Percentiles rank a stretch among this genome's conserved stretches.
phyloP scores from a whole-genome alignment of 1,140 invertebrate species.

The Drosophila seguyi region DNA sequence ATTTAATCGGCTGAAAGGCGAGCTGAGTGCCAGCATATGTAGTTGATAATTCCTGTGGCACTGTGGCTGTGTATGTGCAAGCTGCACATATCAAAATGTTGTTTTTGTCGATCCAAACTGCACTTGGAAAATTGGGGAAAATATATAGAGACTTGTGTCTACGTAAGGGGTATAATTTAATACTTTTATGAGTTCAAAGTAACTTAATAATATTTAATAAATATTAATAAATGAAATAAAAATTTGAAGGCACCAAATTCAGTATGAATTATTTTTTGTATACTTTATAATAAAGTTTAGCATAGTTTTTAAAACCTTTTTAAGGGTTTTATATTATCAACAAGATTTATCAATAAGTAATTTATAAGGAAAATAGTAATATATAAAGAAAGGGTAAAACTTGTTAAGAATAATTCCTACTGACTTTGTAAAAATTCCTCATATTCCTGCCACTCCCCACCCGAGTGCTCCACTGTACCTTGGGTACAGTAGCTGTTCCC shows the following conservation, averaged over 20 bases:
- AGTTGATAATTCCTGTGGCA: conserved; percentile 9
- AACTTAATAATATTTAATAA: background rate
- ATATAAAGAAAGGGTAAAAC: too few species aligned
- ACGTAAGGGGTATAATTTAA: background rate
- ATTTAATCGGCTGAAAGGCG: conserved; percentile 16
- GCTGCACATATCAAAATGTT: conserved; percentile 12
- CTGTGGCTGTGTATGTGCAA: background rate
- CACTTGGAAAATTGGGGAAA: background rate
- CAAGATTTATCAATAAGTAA: too few species aligned
- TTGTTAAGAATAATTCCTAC: too few species aligned
- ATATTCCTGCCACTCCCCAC: background rate
- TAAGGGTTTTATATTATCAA: too few species aligned
- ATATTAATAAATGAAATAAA: too few species aligned
- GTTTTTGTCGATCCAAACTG: background rate
- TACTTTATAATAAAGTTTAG: too few species aligned
- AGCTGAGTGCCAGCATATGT: background rate
- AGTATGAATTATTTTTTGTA: too few species aligned
- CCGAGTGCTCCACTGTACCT: background rate
- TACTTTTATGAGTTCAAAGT: background rate
- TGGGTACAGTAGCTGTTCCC: conserved; percentile 31
- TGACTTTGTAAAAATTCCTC: background rate
- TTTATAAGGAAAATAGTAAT: too few species aligned
- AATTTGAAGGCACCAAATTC: background rate
- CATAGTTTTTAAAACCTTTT: too few species aligned
- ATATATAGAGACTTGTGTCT: background rate